A percentile compares a stretch with the other conserved stretches of the same genome.
These are phyloP conservation scores for Leucophenga maculata DNA, from an alignment of 2,888 invertebrate genomes.

Conservation along the genomic window DNA sequence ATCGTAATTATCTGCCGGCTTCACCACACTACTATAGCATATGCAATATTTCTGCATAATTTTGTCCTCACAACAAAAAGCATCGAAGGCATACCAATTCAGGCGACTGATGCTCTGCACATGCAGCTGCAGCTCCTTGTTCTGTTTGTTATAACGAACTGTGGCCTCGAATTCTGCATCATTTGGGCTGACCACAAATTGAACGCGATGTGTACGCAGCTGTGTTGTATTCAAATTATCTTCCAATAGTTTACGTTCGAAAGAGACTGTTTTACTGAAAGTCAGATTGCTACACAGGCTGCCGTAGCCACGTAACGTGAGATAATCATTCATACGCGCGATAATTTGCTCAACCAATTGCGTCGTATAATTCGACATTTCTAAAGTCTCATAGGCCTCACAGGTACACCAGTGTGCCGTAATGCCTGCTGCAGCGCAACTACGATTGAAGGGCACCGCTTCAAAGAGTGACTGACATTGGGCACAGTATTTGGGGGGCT, in stretches of 20 bases:
- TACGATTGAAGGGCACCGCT: constrained; percentile 74
- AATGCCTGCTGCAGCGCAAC: constrained; percentile 78
- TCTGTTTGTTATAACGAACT: constrained; percentile 1
- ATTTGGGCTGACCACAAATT: constrained; percentile 14
- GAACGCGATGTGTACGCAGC: constrained; percentile 11
- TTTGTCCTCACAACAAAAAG: constrained; percentile 13
- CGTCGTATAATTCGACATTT: neutral
- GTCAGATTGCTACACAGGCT: neutral
- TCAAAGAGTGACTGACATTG: constrained; percentile 77
- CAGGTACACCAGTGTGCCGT: constrained; percentile 82
- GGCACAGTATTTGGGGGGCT: constrained; percentile 73
- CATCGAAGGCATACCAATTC: constrained; percentile 18
- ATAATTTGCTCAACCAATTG: too few species aligned
- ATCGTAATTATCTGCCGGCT: neutral
- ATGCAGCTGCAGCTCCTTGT: constrained; percentile 7
- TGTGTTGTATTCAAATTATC: neutral
- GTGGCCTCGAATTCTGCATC: constrained; percentile 12
- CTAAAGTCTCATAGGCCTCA: constrained; percentile 71
- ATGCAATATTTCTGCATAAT: constrained; percentile 26
- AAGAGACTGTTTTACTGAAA: neutral
- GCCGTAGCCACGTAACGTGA: neutral
- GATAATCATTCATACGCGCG: too few species aligned
- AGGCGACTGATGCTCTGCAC: constrained; percentile 19
- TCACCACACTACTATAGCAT: neutral
- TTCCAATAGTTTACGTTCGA: neutral